A percentile compares a stretch with the other conserved stretches of the same genome.
phyloP scores from a whole-genome alignment of 92 coral and sea anemone species.

The Anthopleura xanthogrammica region DNA sequence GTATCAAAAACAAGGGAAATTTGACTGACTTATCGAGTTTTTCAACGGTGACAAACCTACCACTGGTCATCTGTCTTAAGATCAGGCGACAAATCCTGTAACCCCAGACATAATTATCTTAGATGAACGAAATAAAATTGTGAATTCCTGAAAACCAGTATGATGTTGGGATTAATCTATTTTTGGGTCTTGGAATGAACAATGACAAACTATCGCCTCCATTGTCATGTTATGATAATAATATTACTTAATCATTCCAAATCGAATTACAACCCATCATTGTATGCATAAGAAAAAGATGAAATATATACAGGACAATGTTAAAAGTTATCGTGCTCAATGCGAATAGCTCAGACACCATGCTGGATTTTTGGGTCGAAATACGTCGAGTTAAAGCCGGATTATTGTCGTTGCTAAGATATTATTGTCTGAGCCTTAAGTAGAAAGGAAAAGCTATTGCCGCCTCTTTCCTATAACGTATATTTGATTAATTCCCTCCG shows the following conservation, averaged over 20 bases:
- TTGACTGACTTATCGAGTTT: not conserved
- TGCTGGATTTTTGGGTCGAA: not conserved
- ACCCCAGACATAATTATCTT: not conserved
- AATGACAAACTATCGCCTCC: not conserved
- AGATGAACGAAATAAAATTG: not conserved
- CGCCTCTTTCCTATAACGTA: not conserved
- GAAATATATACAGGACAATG: not conserved
- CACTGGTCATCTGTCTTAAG: not conserved
- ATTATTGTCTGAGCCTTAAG: not conserved
- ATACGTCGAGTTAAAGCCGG: not conserved
- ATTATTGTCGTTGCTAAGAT: not conserved
- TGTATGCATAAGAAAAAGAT: not conserved
- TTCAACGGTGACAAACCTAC: no score
- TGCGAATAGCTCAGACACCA: not conserved
- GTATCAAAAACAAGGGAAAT: not conserved
- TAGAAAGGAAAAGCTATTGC: not conserved
- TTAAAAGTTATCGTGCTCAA: not conserved
- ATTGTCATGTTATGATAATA: not conserved
- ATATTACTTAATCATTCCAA: not conserved
- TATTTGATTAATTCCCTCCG: not conserved
- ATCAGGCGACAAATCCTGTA: not conserved
- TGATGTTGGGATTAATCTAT: not conserved
- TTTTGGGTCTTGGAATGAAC: not conserved
- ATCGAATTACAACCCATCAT: not conserved
- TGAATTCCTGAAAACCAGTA: not conserved